Percentiles rank a stretch among this genome's conserved stretches.
phyloP scores from a whole-genome alignment of 2,797 vertebrate species.

The Schizopygopsis malacanthus region DNA sequence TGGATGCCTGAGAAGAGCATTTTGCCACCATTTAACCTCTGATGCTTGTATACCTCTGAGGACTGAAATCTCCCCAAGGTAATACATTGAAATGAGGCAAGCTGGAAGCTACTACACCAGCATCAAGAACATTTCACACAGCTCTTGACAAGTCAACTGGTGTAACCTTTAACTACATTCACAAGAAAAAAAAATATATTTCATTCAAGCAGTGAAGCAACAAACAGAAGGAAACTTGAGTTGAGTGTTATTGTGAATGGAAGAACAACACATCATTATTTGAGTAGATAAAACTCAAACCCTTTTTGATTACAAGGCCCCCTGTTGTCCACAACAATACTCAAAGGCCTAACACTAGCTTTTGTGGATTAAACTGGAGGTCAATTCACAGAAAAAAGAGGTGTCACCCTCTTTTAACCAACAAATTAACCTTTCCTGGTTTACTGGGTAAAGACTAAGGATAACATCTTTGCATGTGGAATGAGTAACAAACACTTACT shows the following conservation, averaged over 20 bases:
- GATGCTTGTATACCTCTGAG: not conserved
- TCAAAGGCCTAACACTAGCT: too few relatives aligned
- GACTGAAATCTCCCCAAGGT: not conserved
- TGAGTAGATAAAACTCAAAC: not conserved
- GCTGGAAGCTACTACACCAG: not conserved
- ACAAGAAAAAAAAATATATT: not conserved
- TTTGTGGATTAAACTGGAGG: not conserved
- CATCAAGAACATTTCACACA: not conserved
- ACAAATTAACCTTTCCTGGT: not conserved
- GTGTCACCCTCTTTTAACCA: not conserved
- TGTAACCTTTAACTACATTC: not conserved
- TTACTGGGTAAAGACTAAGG: not conserved
- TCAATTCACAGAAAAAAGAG: not conserved
- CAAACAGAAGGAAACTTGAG: not conserved
- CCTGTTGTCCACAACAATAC: not conserved
- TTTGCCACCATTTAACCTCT: not conserved
- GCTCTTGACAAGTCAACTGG: not conserved
- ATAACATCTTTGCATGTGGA: not conserved
- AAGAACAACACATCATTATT: not conserved
- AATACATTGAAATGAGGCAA: not conserved
- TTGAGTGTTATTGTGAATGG: not conserved
- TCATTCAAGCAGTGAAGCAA: not conserved
- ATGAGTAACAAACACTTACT: not conserved
- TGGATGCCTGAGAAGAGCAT: constrained; percentile 3
- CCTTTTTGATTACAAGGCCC: not conserved